phyloP scores from a whole-genome alignment of 1,140 invertebrate species.

The Diabrotica virgifera region DNA sequence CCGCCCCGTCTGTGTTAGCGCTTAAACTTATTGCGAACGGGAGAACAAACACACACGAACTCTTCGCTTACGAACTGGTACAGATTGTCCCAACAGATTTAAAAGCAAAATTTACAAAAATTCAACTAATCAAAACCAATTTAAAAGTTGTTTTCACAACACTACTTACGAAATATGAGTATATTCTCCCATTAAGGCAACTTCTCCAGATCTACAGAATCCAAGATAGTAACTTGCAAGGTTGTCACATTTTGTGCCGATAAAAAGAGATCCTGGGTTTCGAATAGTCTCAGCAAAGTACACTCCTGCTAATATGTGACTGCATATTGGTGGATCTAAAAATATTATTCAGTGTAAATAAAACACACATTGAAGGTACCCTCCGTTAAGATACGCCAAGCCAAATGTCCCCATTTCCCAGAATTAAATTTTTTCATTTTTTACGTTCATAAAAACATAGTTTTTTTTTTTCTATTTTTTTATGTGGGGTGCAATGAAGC shows the following conservation, averaged over 20 bases:
- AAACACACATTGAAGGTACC: background rate
- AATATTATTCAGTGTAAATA: background rate
- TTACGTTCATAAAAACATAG: too few species aligned
- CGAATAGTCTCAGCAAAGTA: slow-evolving; percentile 59
- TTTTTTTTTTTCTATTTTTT: too few species aligned
- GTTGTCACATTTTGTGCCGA: slow-evolving; percentile 39
- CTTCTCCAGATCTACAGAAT: slow-evolving; percentile 31
- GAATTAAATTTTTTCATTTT: too few species aligned
- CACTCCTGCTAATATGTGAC: slow-evolving; percentile 52
- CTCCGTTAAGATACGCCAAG: background rate
- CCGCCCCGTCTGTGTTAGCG: too few species aligned
- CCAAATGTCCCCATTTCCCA: background rate
- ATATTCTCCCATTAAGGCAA: slow-evolving; percentile 42
- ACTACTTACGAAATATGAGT: slow-evolving; percentile 35
- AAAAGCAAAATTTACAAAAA: too few species aligned
- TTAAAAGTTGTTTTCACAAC: too few species aligned
- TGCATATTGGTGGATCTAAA: slow-evolving; percentile 49
- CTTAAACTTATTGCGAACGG: too few species aligned
- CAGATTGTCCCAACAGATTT: too few species aligned
- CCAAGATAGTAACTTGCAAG: slow-evolving; percentile 33
- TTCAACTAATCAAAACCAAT: too few species aligned
- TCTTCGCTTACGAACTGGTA: too few species aligned
- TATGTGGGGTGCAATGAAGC: too few species aligned
- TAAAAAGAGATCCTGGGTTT: slow-evolving; percentile 31
- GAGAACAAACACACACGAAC: too few species aligned